phyloP scores from a whole-genome alignment of 2,113 vertebrate genomes.

The Xyrauchen texanus region DNA sequence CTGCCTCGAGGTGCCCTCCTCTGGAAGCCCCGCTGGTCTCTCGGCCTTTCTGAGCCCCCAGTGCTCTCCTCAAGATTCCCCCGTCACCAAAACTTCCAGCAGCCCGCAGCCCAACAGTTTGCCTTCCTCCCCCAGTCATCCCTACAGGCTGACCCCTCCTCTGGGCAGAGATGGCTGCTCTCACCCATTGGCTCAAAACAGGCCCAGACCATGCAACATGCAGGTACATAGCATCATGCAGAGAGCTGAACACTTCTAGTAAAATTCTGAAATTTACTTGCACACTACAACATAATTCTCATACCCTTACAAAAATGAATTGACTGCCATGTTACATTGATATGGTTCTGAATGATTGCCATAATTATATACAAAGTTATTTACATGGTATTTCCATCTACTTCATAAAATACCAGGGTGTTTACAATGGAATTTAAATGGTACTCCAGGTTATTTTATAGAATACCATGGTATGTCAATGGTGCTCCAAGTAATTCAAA shows the following conservation, averaged over 20 bases:
- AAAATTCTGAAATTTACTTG: too few relatives aligned
- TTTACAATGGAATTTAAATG: too few relatives aligned
- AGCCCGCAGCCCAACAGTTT: slow-evolving; percentile 87
- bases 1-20: slow-evolving; percentile 73
- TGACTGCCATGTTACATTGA: too few relatives aligned
- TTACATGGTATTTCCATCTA: too few relatives aligned
- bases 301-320: too few relatives aligned
- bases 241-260: background rate
- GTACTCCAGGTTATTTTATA: too few relatives aligned
- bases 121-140: slow-evolving; percentile 85
- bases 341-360: too few relatives aligned
- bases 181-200: slow-evolving; percentile 68
- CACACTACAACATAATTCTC: too few relatives aligned
- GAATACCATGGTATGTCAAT: too few relatives aligned
- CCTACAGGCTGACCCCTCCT: slow-evolving; percentile 79
- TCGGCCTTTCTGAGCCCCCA: slow-evolving; percentile 93
- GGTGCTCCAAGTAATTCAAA: too few relatives aligned
- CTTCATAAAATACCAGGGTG: too few relatives aligned
- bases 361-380: too few relatives aligned
- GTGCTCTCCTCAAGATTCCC: slow-evolving; percentile 91
- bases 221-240: slow-evolving; percentile 73
- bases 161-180: slow-evolving; percentile 76
- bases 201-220: slow-evolving; percentile 73
- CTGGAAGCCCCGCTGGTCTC: slow-evolving; percentile 74
- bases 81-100: slow-evolving; percentile 74